phyloP scores from a whole-genome alignment of 2,797 vertebrate species.

The Silurus lanzhouensis region DNA sequence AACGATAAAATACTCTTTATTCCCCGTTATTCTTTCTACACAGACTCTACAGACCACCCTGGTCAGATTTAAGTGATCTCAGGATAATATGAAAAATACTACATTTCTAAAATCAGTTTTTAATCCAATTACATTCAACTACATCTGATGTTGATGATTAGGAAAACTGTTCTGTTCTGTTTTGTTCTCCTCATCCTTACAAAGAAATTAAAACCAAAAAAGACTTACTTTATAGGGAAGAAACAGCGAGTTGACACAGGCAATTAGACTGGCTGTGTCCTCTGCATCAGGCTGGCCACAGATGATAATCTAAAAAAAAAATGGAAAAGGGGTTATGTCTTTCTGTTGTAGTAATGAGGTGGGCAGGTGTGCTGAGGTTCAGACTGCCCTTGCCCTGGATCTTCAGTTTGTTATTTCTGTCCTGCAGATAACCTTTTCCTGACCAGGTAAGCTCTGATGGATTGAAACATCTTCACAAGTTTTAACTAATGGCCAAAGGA shows the following conservation, averaged over 20 bases:
- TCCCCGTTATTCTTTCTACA: neutral
- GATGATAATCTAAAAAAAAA: conserved; percentile 82
- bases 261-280: conserved; percentile 81
- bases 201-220: conserved; percentile 7
- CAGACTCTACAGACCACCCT: neutral
- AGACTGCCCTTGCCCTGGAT: conserved; percentile 51
- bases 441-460: conserved; percentile 54
- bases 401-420: conserved; percentile 67
- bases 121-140: neutral
- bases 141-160: neutral
- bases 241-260: conserved; percentile 78
- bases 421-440: conserved; percentile 49
- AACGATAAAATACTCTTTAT: neutral
- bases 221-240: conserved; percentile 84
- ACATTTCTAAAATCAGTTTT: neutral
- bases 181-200: neutral
- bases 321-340: conserved; percentile 50
- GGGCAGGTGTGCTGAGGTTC: conserved; percentile 67
- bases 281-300: conserved; percentile 81
- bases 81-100: neutral
- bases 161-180: neutral
- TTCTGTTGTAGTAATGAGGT: conserved; percentile 68
- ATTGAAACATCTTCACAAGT: conserved; percentile 47
- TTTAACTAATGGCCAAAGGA: conserved; percentile 12
- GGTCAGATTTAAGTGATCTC: neutral